Conservation (phyloP, 2,888 invertebrate genomes). For the Adineta ricciae region DNA sequence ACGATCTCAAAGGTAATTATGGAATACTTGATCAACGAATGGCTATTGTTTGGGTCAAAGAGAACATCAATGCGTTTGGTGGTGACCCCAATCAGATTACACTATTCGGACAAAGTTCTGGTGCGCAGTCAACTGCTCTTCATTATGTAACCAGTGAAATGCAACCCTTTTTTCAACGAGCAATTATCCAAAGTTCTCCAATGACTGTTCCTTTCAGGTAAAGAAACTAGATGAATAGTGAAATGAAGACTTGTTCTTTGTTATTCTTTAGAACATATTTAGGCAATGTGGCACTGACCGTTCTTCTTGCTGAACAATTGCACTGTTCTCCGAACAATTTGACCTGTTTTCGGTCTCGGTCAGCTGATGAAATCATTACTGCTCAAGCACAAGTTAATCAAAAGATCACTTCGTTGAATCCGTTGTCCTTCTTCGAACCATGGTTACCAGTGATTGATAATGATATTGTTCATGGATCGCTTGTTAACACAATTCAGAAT, state of each 20-base stretch:
- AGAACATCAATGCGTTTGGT: slow-evolving; percentile 13
- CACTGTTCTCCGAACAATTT: neutral
- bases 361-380: slow-evolving; percentile 37
- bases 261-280: neutral
- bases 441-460: slow-evolving; percentile 41
- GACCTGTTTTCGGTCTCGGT: neutral
- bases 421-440: slow-evolving; percentile 41
- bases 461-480: slow-evolving; percentile 37
- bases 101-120: slow-evolving; percentile 21
- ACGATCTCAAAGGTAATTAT: slow-evolving; percentile 23
- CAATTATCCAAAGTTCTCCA: slow-evolving; percentile 18
- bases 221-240: neutral
- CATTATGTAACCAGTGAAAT: neutral
- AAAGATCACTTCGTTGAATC: slow-evolving; percentile 39
- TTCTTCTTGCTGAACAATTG: neutral
- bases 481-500: slow-evolving; percentile 36
- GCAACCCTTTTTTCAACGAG: neutral
- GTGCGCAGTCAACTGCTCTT: slow-evolving; percentile 18
- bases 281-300: neutral
- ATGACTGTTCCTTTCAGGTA: slow-evolving; percentile 22
- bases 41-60: slow-evolving; percentile 23
- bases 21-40: slow-evolving; percentile 22
- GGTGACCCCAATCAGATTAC: too few relatives aligned
- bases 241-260: neutral
- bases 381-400: slow-evolving; percentile 37